Base-by-base conservation (phyloP, 2,888 invertebrate species). In the Lepeophtheirus nordmannii region DNA sequence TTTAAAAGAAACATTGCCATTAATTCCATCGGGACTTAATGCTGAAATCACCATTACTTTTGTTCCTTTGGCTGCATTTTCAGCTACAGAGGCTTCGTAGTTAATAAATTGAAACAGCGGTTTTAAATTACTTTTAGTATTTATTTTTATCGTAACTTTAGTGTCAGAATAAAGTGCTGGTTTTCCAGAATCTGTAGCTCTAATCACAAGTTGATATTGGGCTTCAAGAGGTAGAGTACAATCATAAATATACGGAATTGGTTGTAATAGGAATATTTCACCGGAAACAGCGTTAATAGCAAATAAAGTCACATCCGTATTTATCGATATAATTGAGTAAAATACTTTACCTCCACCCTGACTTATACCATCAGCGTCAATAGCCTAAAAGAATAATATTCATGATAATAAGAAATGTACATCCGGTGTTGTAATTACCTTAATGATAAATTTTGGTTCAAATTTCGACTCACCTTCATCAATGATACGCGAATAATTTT, bases 21-120 rank as follows among this genome's bases (percentile, higher is more conserved):
- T 85, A 14, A 85, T 76, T 0, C 87, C 87, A 74, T 88, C 88
- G 0, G 86, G 86, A 75, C 88, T 88, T 67, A 83, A 84, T 0
- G 89, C 89, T 22, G 81, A 75, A 0, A 87, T 84, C 59, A 78
- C 81, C 0, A 85, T 82, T 0, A 89, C 83, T 74, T 83, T 82
- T 14, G 82, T 81, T 1, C 86, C 86, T 1, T 83, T 76, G 2
- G 78, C 75, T 0, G 86, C 82, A 72, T 86, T 84, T 76, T 88
- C 87, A 62, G 80, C 78, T 22, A 87, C 80, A 61, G 80, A 82
- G 0, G 84, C 85, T 69, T 83, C 81, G 71, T 87, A 87, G 17
- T 14, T 20, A 39, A 10, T 10, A 10, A 41, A 17, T 17, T n/a
- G n/a, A 62, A 62, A 39, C 2, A 10, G 17, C 2, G 62, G 62